Evolutionary conservation across 2,888 invertebrate species (phyloP), one percentile per base, ranked within the genome.

Genomic region (Eupithecia pulchellata): DNA sequence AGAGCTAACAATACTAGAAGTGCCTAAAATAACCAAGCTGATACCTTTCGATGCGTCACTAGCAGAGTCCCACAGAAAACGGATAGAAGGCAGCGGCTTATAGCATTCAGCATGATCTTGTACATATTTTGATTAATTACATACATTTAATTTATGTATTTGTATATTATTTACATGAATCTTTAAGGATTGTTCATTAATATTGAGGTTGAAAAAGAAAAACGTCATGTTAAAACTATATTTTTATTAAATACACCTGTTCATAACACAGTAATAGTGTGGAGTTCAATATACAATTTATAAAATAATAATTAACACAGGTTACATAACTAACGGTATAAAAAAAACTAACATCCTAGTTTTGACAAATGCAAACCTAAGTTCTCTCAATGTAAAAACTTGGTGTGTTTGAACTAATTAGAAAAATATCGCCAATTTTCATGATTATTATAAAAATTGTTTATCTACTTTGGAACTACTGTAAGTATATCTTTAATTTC

Each of bases 251-350:
- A 90, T 92, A 91, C 89, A 91, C 89, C 88, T 91, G 85, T 89
- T 92, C 86, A 83, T 90, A 91, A 92, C 91, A 88, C 91, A 91
- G 86, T 89, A 86, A 86, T 88, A 87, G 75, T 86, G 82, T 84
- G 87, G 85, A 88, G 86, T 88, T 90, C 85, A 91, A 90, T 93
- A 91, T 92, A 92, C 92, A 93, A 89, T 85, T 84, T 88, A 91
- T 89, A 85, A 89, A 86, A 88, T 86, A 88, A 87, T 85, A 89
- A 89, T 88, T 82, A 90, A 91, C 87, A 87, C 89, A 87, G 81
- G 29, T 4, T 47, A 47, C 82, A 86, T 88, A 88, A 84, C 83
- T 86, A 87, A 86, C 84, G 80, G 82, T 85, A 85, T 78, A 81
- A 84, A 67, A 32, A 82, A 55, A 72, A 79, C 79, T 80, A 84